Conservation (phyloP, 2,888 invertebrate species). For the Drosophila heteroneura region DNA sequence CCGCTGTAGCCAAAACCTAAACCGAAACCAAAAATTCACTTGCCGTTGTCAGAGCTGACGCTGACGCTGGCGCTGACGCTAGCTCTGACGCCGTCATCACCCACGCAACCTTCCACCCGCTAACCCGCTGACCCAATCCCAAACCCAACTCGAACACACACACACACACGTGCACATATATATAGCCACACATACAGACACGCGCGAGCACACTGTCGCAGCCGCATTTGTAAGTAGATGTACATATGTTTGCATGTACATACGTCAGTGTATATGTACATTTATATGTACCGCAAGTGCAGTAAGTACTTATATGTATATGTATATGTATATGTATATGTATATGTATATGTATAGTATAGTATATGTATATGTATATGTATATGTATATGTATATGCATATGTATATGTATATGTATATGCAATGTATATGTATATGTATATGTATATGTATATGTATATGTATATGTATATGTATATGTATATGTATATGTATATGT, state of each 20-base stretch:
- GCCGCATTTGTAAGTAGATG: conserved; percentile 40
- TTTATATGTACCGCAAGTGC: conserved; percentile 1
- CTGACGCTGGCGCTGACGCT: conserved; percentile 16
- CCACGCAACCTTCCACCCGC: conserved; percentile 66
- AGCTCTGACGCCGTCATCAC: conserved; percentile 53
- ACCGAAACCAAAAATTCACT: conserved; percentile 45
- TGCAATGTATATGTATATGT: not conserved
- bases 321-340: conserved; percentile 5
- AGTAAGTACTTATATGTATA: not conserved
- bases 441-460: not conserved
- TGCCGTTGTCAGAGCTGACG: conserved; percentile 40
- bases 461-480: conserved; percentile 26
- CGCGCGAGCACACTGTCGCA: conserved; percentile 34
- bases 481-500: conserved; percentile 9
- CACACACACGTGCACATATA: conserved; percentile 1
- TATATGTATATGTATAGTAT: conserved; percentile 4
- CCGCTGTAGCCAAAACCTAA: conserved; percentile 49
- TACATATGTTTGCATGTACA: conserved; percentile 9
- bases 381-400: not conserved
- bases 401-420: conserved; percentile 35
- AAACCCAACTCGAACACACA: conserved; percentile 32
- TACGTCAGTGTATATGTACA: conserved; percentile 5
- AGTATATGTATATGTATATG: conserved; percentile 1
- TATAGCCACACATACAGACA: conserved; percentile 17
- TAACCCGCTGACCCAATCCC: conserved; percentile 77